phyloP scores from a whole-genome alignment of 1,140 invertebrate species.

The Lysiphlebus fabarum region DNA sequence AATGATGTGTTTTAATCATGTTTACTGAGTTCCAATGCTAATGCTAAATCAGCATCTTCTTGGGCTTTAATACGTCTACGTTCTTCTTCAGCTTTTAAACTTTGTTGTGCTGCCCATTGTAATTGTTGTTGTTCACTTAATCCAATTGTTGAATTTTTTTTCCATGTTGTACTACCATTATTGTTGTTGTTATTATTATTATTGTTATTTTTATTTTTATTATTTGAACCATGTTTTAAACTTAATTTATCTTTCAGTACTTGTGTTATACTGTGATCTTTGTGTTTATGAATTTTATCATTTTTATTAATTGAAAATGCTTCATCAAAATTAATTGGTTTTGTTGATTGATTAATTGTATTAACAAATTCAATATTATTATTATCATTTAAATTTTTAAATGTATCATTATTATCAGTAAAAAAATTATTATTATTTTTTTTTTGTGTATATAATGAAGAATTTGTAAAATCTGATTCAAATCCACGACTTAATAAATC shows the following conservation, averaged over 20 bases:
- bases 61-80: conserved; percentile 41
- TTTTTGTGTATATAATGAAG: conserved; percentile 31
- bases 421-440: conserved; percentile 12
- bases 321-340: conserved; percentile 35
- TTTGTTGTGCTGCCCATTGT: conserved; percentile 43
- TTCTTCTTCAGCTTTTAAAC: conserved; percentile 42
- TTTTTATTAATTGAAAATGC: conserved; percentile 35
- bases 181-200: conserved; percentile 32
- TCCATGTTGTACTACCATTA: conserved; percentile 33
- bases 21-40: conserved; percentile 44
- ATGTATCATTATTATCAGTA: conserved; percentile 25
- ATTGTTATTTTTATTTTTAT: conserved; percentile 30
- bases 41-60: conserved; percentile 44
- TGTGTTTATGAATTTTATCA: conserved; percentile 29
- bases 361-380: conserved; percentile 35
- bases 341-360: conserved; percentile 27
- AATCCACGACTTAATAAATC: conserved; percentile 35
- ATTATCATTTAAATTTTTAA: conserved; percentile 35
- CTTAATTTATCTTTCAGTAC: conserved; percentile 31
- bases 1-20: conserved; percentile 33
- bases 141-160: not conserved
- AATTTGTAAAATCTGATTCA: conserved; percentile 44
- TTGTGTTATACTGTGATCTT: conserved; percentile 27
- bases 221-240: conserved; percentile 22
- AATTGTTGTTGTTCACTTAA: conserved; percentile 42